These are phyloP conservation scores for Oscheius sp. DNA, from an alignment of 2,888 invertebrate species.

Conservation along the genomic window DNA sequence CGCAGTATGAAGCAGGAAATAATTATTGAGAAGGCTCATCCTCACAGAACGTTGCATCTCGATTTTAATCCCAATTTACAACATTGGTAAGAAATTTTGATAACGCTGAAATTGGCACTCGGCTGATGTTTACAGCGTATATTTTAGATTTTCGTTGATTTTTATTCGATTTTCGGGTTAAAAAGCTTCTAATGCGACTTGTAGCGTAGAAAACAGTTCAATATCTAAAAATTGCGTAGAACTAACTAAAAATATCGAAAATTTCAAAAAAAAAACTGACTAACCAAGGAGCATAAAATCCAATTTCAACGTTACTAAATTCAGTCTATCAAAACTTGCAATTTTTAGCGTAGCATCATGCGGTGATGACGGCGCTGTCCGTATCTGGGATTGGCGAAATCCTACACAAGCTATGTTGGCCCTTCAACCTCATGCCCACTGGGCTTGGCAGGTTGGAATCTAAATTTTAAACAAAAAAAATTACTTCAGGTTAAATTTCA, in stretches of 20 bases:
- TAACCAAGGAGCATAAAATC: too few species aligned
- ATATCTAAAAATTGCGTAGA: too few species aligned
- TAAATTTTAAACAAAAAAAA: conserved; percentile 2
- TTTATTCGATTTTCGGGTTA: too few species aligned
- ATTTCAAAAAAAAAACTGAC: too few species aligned
- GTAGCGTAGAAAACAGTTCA: too few species aligned
- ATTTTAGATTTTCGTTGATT: too few species aligned
- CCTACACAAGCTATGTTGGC: conserved; percentile 82
- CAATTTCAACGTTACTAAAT: too few species aligned
- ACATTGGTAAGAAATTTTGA: conserved; percentile 43
- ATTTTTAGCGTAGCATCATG: conserved; percentile 82
- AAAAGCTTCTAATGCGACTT: too few species aligned
- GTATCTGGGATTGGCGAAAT: conserved; percentile 93
- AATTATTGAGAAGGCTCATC: conserved; percentile 88
- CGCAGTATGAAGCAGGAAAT: conserved; percentile 79
- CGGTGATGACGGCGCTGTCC: conserved; percentile 93
- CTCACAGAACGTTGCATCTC: conserved; percentile 87
- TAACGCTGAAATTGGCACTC: too few species aligned
- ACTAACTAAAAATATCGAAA: too few species aligned
- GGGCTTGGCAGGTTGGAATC: conserved; percentile 71
- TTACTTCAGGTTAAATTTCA: conserved; percentile 84
- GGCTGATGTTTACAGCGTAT: too few species aligned
- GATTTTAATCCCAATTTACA: conserved; percentile 94
- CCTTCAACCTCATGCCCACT: conserved; percentile 77
- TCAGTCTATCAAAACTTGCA: too few species aligned